Percentiles rank a stretch among this genome's conserved stretches.
Conservation (phyloP, 2,113 vertebrate species). For the Peucedramus taeniatus region DNA sequence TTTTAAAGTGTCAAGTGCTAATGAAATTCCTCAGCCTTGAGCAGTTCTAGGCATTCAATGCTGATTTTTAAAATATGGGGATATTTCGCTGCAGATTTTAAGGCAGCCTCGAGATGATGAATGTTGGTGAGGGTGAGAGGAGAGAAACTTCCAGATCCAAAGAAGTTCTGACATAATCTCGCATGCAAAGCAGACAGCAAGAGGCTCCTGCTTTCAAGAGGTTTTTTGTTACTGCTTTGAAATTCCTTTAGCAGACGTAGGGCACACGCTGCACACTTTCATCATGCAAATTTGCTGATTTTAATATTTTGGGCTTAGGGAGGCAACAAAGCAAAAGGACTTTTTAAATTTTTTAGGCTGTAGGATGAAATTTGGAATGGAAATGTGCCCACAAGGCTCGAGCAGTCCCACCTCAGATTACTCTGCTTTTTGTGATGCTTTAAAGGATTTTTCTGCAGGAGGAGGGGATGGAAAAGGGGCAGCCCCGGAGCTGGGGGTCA, state of each 20-base stretch:
- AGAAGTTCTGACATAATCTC: not conserved
- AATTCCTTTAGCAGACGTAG: not conserved
- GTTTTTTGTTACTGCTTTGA: not conserved
- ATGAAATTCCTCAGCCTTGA: slow-evolving; percentile 63
- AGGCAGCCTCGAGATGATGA: slow-evolving; percentile 13
- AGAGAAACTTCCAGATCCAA: slow-evolving; percentile 27
- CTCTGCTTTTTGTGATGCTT: not conserved
- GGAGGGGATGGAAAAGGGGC: fast-evolving
- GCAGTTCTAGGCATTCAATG: not conserved
- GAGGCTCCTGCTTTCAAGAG: not conserved
- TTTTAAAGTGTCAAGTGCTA: slow-evolving; percentile 56
- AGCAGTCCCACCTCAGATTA: not conserved
- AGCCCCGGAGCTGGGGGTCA: not conserved
- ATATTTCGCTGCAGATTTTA: not conserved
- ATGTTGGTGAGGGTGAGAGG: not conserved
- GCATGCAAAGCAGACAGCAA: not conserved
- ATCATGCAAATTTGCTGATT: not conserved
- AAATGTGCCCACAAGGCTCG: not conserved
- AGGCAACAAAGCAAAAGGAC: not conserved
- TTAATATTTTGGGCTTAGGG: not conserved
- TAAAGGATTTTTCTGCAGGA: not conserved
- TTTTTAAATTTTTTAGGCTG: not conserved
- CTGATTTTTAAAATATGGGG: slow-evolving; percentile 1
- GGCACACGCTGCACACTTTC: not conserved
- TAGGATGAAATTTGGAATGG: not conserved